phyloP scores from a whole-genome alignment of 1,140 invertebrate genomes.

The Ptiloglossa arizonensis region DNA sequence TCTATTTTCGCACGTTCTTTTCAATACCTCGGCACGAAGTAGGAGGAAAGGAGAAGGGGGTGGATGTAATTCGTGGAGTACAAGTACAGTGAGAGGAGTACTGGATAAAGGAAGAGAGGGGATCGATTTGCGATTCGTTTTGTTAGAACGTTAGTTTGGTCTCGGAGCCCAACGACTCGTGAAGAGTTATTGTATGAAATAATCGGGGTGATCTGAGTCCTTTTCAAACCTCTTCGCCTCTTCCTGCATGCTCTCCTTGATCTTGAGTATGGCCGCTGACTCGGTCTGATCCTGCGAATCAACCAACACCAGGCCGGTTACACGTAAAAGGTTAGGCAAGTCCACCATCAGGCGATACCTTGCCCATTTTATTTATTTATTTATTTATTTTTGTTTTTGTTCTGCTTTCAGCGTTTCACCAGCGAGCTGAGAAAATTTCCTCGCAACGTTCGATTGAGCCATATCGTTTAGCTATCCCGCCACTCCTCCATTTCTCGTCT shows the following conservation, averaged over 20 bases:
- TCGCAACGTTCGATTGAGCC: background rate
- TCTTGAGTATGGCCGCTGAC: constrained; percentile 99
- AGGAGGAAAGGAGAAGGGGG: constrained; percentile 5
- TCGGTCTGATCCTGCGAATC: constrained; percentile 96
- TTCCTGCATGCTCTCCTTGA: constrained; percentile 99
- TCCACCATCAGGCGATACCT: constrained; percentile 76
- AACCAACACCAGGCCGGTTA: constrained; percentile 83
- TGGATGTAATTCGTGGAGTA: constrained; percentile 22
- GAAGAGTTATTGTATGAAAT: constrained; percentile 94
- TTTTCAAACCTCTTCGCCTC: constrained; percentile 99
- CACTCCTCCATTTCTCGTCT: background rate
- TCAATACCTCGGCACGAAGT: background rate
- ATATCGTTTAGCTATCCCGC: too few species aligned
- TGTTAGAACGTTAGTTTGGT: constrained; percentile 73
- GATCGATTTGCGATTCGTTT: constrained; percentile 44
- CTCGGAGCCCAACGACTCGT: constrained; percentile 74
- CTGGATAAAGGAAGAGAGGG: constrained; percentile 33
- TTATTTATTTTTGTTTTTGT: background rate
- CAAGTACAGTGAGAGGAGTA: constrained; percentile 8
- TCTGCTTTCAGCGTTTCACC: constrained; percentile 42
- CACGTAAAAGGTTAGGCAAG: constrained; percentile 81
- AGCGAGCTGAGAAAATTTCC: constrained; percentile 44
- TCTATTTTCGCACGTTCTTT: background rate
- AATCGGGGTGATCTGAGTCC: constrained; percentile 97
- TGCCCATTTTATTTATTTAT: constrained; percentile 41